These are phyloP conservation scores for Metalampra italica DNA, from an alignment of 2,888 invertebrate species.

Conservation along the genomic window DNA sequence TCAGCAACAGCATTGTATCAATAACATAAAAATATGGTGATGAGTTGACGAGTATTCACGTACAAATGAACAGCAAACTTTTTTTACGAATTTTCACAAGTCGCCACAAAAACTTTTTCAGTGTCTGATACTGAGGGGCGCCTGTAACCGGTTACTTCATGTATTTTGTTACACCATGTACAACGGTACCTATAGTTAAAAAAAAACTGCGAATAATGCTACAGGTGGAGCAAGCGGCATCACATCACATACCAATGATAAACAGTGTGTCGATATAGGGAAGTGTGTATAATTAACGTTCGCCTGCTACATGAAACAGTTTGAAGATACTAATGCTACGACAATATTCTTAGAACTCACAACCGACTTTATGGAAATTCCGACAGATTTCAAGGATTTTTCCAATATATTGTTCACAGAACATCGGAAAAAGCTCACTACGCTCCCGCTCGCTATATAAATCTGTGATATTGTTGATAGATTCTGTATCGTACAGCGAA, in stretches of 20 bases:
- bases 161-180: neutral
- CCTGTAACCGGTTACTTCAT: neutral
- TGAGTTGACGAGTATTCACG: too few relatives aligned
- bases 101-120: too few relatives aligned
- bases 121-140: too few relatives aligned
- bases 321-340: neutral
- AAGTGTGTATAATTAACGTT: conserved; percentile 25
- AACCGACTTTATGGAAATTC: neutral
- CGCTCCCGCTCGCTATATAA: too few relatives aligned
- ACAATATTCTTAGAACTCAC: neutral
- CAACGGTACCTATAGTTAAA: neutral
- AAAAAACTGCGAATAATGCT: neutral
- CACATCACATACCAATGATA: conserved; percentile 13
- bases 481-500: too few relatives aligned
- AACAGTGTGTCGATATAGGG: conserved; percentile 19
- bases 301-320: conserved; percentile 15
- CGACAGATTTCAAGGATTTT: neutral
- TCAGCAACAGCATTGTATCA: too few relatives aligned
- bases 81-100: neutral
- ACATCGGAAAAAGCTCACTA: too few relatives aligned
- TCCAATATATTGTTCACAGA: too few relatives aligned
- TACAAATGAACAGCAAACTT: too few relatives aligned
- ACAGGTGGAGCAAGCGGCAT: conserved; percentile 1
- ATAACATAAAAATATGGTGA: too few relatives aligned
- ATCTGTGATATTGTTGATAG: too few relatives aligned